Percentiles rank a stretch among this genome's conserved stretches.
These are phyloP conservation scores for Agrotis ipsilon DNA, from an alignment of 2,888 invertebrate species.

Conservation along the genomic window DNA sequence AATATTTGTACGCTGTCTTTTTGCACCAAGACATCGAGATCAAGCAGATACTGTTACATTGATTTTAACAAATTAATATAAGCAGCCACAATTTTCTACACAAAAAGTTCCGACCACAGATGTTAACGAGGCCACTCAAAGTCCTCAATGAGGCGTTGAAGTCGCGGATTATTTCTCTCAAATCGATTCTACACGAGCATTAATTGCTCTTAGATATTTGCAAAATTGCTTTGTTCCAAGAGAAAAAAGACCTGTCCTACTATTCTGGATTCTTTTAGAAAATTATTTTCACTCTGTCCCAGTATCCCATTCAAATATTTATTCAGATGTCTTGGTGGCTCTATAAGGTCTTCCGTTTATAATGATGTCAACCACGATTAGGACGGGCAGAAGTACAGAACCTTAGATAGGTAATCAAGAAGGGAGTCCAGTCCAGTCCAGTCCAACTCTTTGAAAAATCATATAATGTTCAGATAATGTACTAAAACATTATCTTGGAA, in stretches of 20 bases:
- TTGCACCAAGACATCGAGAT: neutral
- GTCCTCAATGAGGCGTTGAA: conserved; percentile 51
- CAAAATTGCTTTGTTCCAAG: conserved; percentile 23
- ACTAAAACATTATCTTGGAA: neutral
- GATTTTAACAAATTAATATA: neutral
- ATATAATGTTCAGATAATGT: neutral
- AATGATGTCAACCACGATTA: neutral
- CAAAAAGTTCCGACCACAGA: conserved; percentile 29
- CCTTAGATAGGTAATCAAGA: neutral
- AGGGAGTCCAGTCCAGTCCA: neutral
- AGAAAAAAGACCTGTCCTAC: conserved; percentile 22
- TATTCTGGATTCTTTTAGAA: conserved; percentile 8
- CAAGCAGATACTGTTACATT: neutral
- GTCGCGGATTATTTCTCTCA: conserved; percentile 41
- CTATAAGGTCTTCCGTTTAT: neutral
- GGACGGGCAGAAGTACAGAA: neutral
- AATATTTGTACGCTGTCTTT: neutral
- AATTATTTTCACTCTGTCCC: conserved; percentile 1
- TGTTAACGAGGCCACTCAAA: conserved; percentile 30
- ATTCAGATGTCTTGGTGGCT: conserved; percentile 16
- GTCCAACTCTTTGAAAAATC: neutral
- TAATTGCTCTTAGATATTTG: conserved; percentile 27
- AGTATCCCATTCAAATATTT: conserved; percentile 22
- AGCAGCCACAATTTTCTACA: conserved; percentile 9
- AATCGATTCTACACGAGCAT: conserved; percentile 46